phyloP scores from a whole-genome alignment of 2,797 vertebrate genomes.

The Pangasius krempfi region DNA sequence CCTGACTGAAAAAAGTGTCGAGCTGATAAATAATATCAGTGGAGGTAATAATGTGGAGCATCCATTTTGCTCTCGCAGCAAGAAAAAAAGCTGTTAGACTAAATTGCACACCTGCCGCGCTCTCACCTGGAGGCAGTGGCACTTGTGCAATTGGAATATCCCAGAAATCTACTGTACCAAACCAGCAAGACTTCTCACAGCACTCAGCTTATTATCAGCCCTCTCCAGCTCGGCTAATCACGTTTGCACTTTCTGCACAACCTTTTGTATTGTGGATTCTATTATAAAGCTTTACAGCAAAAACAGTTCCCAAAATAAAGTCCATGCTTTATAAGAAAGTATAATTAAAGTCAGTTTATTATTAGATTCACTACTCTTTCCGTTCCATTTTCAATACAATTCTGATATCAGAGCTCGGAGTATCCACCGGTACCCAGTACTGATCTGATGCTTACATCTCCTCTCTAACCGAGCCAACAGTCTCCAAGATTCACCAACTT shows the following conservation, averaged over 20 bases:
- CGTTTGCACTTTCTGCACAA: conserved; percentile 12
- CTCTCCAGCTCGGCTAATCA: conserved; percentile 37
- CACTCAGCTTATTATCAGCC: conserved; percentile 19
- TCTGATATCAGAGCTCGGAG: background rate
- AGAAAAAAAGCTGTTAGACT: conserved; percentile 24
- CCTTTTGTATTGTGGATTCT: background rate
- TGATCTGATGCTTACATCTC: background rate
- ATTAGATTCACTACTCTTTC: too few relatives aligned
- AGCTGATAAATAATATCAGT: conserved; percentile 26
- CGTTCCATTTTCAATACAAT: background rate
- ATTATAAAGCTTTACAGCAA: background rate
- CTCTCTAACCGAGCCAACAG: background rate
- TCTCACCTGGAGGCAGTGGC: conserved; percentile 56
- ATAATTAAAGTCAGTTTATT: too few relatives aligned
- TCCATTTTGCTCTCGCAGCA: conserved; percentile 27
- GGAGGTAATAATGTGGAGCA: conserved; percentile 12
- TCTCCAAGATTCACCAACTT: background rate
- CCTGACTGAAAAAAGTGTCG: background rate
- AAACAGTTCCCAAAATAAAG: background rate
- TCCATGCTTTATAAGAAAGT: background rate
- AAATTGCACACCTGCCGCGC: conserved; percentile 43
- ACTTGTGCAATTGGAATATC: conserved; percentile 63
- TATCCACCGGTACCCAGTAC: background rate
- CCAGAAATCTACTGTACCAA: conserved; percentile 63
- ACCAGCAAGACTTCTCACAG: conserved; percentile 45